Conservation (phyloP, 2,888 invertebrate species). For the Scaptomyza caliginosa region DNA sequence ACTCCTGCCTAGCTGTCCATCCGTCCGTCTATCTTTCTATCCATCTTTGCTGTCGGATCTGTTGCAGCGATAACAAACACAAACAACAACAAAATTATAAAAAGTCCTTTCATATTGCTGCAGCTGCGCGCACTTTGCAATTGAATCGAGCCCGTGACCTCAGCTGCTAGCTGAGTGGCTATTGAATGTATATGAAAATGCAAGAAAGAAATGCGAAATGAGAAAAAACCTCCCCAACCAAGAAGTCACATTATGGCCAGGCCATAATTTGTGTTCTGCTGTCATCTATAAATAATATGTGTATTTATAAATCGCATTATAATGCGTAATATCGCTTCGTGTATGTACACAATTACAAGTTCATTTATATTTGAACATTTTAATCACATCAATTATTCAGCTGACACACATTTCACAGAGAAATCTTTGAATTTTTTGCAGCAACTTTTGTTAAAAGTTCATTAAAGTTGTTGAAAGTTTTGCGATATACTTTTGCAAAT, state of each 20-base stretch:
- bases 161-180: constrained; percentile 6
- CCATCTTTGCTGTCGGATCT: constrained; percentile 11
- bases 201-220: background rate
- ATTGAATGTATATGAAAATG: constrained; percentile 49
- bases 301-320: background rate
- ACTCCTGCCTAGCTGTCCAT: constrained; percentile 5
- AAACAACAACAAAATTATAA: constrained; percentile 43
- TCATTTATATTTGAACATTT: background rate
- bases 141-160: background rate
- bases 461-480: background rate
- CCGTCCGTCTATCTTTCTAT: background rate
- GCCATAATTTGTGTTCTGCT: background rate
- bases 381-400: background rate
- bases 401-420: background rate
- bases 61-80: constrained; percentile 39
- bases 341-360: background rate
- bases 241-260: constrained; percentile 21
- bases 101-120: constrained; percentile 55
- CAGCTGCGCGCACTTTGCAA: constrained; percentile 29
- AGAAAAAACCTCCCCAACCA: constrained; percentile 29
- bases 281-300: background rate
- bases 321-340: background rate
- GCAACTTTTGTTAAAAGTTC: background rate
- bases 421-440: no score
- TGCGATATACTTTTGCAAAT: background rate